phyloP scores from a whole-genome alignment of 1,140 invertebrate species.

The Dendrolimus kikuchii region DNA sequence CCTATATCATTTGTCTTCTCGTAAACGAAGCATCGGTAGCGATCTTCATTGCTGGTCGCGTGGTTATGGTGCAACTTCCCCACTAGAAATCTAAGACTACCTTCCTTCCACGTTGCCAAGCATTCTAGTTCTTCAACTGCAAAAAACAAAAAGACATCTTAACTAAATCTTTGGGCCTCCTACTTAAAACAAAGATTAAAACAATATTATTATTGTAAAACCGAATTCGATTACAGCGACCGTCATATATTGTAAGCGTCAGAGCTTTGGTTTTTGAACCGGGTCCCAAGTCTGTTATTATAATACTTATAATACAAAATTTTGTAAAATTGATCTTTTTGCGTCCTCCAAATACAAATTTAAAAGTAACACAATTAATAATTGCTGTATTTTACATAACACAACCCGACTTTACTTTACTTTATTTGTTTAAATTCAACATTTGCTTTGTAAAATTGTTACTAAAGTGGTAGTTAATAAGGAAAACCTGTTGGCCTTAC shows the following conservation, averaged over 20 bases:
- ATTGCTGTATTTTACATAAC: too few species aligned
- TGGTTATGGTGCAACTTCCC: slow-evolving; percentile 85
- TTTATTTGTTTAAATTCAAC: too few species aligned
- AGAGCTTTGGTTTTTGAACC: neutral
- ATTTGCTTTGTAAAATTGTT: too few species aligned
- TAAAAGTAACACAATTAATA: too few species aligned
- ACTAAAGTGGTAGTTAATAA: too few species aligned
- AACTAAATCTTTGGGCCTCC: neutral
- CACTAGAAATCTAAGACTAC: slow-evolving; percentile 85
- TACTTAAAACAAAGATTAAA: too few species aligned
- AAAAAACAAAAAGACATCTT: slow-evolving; percentile 26
- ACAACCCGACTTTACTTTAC: too few species aligned
- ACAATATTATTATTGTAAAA: too few species aligned
- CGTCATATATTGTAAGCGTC: slow-evolving; percentile 2
- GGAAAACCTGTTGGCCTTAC: too few species aligned
- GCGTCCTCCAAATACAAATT: too few species aligned
- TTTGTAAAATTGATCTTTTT: too few species aligned
- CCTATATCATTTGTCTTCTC: slow-evolving; percentile 79
- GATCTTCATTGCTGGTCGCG: slow-evolving; percentile 91
- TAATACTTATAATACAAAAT: too few species aligned
- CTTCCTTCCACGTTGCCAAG: slow-evolving; percentile 89
- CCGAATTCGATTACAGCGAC: neutral
- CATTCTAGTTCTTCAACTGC: slow-evolving; percentile 89
- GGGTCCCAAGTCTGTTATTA: neutral
- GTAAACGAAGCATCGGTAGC: slow-evolving; percentile 94